These are phyloP conservation scores for Taurulus bubalis DNA, from an alignment of 2,113 vertebrate species.

Conservation along the genomic window DNA sequence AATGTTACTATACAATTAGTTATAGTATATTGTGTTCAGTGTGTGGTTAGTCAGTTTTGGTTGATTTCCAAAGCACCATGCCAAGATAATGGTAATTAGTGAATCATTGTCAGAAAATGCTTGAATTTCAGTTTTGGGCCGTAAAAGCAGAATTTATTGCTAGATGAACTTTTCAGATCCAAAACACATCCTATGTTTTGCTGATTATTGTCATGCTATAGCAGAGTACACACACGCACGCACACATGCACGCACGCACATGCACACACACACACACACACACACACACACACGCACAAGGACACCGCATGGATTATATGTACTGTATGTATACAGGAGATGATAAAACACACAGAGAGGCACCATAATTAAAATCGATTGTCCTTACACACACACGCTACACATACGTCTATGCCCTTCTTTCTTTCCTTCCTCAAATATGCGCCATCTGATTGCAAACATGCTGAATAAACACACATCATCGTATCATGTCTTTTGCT, in stretches of 20 bases:
- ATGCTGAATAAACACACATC: slow-evolving; percentile 25
- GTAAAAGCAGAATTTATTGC: slow-evolving; percentile 50
- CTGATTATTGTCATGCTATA: slow-evolving; percentile 29
- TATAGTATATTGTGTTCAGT: slow-evolving; percentile 2
- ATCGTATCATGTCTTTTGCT: slow-evolving; percentile 28
- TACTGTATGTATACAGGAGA: background rate
- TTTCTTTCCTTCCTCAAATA: slow-evolving; percentile 17
- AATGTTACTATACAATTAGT: slow-evolving; percentile 13
- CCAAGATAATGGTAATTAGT: slow-evolving; percentile 50
- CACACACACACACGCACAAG: background rate
- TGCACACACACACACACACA: background rate
- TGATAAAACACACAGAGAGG: slow-evolving; percentile 15
- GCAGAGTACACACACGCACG: background rate
- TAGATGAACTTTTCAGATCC: slow-evolving; percentile 48
- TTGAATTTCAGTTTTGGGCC: slow-evolving; percentile 53
- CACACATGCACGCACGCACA: background rate
- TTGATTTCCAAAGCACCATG: slow-evolving; percentile 31
- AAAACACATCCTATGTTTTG: slow-evolving; percentile 39
- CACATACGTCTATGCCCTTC: background rate
- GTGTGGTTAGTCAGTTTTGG: slow-evolving; percentile 33
- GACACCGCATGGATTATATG: background rate
- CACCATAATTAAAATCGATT: background rate
- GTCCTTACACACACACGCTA: background rate
- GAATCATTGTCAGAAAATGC: slow-evolving; percentile 43
- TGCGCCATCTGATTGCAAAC: slow-evolving; percentile 31